phyloP scores from a whole-genome alignment of 2,888 invertebrate species.

The Argynnis bischoffii region DNA sequence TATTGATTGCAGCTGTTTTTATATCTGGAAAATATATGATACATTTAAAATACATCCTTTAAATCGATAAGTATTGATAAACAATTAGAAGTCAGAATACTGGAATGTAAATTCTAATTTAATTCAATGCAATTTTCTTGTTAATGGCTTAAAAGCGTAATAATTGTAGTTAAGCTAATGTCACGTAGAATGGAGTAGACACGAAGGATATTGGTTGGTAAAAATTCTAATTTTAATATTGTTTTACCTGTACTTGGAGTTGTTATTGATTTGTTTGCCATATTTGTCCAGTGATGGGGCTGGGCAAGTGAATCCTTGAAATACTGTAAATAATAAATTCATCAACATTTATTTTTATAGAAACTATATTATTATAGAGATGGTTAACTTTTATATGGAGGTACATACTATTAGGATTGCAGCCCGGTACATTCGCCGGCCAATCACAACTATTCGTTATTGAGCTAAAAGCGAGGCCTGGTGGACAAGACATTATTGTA shows the following conservation, averaged over 20 bases:
- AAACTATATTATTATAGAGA: neutral
- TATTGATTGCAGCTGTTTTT: constrained; percentile 55
- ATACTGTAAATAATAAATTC: constrained; percentile 44
- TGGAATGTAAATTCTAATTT: too few relatives aligned
- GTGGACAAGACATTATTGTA: constrained; percentile 59
- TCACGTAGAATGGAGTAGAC: too few relatives aligned
- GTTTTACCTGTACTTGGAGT: constrained; percentile 55
- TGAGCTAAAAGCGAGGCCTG: constrained; percentile 60
- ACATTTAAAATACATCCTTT: too few relatives aligned
- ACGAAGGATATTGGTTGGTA: too few relatives aligned
- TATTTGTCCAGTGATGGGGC: constrained; percentile 43
- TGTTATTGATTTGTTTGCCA: constrained; percentile 43
- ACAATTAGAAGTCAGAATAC: too few relatives aligned
- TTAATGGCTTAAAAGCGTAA: too few relatives aligned
- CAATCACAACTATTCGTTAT: constrained; percentile 57
- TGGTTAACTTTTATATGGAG: neutral
- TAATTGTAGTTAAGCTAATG: too few relatives aligned
- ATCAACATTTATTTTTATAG: neutral
- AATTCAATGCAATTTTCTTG: too few relatives aligned
- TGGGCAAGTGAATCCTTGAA: constrained; percentile 55
- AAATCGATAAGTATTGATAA: neutral
- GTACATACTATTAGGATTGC: constrained; percentile 55
- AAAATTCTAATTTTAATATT: too few relatives aligned
- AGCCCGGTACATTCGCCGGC: constrained; percentile 61
- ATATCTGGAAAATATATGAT: constrained; percentile 47